A percentile compares a stretch with the other conserved stretches of the same genome.
Conservation (phyloP, 1,140 invertebrate genomes). For the Penaeus chinensis region DNA sequence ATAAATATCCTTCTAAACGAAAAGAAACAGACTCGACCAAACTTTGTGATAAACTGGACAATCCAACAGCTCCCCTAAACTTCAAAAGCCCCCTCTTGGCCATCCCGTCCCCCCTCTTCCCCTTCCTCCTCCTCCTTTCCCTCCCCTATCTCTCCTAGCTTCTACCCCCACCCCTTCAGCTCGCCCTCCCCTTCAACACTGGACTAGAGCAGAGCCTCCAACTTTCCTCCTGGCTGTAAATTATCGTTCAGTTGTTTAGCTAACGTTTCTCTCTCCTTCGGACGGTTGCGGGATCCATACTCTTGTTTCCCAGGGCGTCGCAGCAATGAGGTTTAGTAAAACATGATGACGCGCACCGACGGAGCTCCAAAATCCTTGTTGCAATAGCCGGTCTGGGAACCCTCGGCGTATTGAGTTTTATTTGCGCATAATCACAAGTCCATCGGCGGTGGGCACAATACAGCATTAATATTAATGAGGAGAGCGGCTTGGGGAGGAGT, state of each 20-base stretch:
- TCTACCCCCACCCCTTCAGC: constrained; percentile 33
- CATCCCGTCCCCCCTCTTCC: constrained; percentile 13
- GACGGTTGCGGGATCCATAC: background rate
- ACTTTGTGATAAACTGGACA: constrained; percentile 62
- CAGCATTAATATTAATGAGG: constrained; percentile 61
- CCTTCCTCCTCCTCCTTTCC: constrained; percentile 17
- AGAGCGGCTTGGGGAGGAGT: constrained; percentile 54
- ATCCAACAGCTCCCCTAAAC: constrained; percentile 61
- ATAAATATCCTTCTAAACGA: constrained; percentile 59
- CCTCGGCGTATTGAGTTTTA: constrained; percentile 58
- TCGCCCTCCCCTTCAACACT: constrained; percentile 58
- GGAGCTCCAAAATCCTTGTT: constrained; percentile 49
- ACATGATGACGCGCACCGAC: constrained; percentile 28
- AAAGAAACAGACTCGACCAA: constrained; percentile 59
- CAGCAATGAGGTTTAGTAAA: constrained; percentile 42
- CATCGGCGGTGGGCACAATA: constrained; percentile 60
- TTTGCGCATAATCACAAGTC: constrained; percentile 61
- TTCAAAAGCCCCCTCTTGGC: constrained; percentile 59
- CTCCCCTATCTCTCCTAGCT: constrained; percentile 28
- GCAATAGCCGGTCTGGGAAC: constrained; percentile 60
- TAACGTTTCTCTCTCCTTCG: constrained; percentile 55
- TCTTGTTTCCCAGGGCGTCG: too few species aligned
- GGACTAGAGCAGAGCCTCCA: constrained; percentile 58
- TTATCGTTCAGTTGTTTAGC: constrained; percentile 60
- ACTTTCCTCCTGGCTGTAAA: constrained; percentile 58